A percentile compares a stretch with the other conserved stretches of the same genome.
Evolutionary conservation across 2,797 vertebrate genomes (phyloP).

Genomic region (Amphiprion clarkii): DNA sequence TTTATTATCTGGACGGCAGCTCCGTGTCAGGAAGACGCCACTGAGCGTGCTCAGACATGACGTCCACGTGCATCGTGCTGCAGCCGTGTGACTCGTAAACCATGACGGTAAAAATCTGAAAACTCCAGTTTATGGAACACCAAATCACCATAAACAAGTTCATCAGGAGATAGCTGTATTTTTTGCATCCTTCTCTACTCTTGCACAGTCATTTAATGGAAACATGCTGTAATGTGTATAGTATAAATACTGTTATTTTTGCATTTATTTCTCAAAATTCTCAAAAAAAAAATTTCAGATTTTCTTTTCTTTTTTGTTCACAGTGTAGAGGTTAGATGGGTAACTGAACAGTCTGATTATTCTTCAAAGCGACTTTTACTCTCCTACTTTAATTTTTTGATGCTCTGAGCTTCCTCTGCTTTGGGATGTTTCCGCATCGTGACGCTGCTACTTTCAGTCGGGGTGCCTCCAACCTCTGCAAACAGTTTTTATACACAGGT

Average conservation of each 20-base stretch:
- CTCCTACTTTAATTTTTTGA: neutral
- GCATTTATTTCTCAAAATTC: no score
- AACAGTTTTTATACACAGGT: conserved; percentile 43
- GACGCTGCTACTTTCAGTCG: neutral
- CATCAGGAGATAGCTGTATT: no score
- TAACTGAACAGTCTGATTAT: neutral
- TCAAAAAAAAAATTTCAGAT: no score
- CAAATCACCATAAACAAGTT: no score
- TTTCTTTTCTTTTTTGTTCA: no score
- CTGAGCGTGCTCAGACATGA: neutral
- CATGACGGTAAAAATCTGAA: no score
- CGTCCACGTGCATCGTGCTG: neutral
- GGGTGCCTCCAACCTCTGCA: conserved; percentile 19
- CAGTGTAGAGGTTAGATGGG: neutral
- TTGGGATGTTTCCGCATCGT: neutral
- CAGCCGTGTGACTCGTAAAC: neutral
- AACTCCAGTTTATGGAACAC: no score
- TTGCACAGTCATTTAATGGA: no score
- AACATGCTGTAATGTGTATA: no score
- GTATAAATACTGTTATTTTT: no score
- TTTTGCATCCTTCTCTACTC: no score
- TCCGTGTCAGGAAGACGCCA: neutral
- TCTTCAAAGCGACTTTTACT: no score
- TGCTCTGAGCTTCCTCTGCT: neutral
- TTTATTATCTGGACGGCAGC: neutral